These are phyloP conservation scores for Hippocampus mohnikei DNA, from an alignment of 2,113 vertebrate species.

Conservation along the genomic window DNA sequence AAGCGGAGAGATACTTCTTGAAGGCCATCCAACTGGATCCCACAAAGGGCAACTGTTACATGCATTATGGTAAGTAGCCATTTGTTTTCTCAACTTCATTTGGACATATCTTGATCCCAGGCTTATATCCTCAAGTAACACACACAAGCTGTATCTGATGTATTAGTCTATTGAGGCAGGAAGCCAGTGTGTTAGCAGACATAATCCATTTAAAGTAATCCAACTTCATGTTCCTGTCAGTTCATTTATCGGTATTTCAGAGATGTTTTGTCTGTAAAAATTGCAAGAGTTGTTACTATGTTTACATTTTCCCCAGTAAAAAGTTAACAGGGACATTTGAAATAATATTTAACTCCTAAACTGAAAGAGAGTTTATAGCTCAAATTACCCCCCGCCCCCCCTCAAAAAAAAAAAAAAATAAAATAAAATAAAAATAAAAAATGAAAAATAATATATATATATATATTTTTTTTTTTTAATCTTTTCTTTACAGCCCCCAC, in stretches of 20 bases:
- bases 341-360: neutral
- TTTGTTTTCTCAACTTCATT: constrained; percentile 4
- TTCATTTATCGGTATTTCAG: neutral
- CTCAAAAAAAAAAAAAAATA: too few relatives aligned
- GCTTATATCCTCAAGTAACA: constrained; percentile 6
- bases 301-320: neutral
- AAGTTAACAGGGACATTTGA: neutral
- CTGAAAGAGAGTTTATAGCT: too few relatives aligned
- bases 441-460: too few relatives aligned
- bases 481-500: too few relatives aligned
- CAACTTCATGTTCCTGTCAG: neutral
- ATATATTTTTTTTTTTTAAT: too few relatives aligned
- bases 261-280: too few relatives aligned
- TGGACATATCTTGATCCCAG: constrained; percentile 16
- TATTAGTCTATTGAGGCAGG: constrained; percentile 20
- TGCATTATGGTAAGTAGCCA: constrained; percentile 89
- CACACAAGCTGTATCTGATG: neutral
- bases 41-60: constrained; percentile 97
- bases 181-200: constrained; percentile 1
- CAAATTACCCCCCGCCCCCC: too few relatives aligned
- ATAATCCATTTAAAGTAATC: neutral
- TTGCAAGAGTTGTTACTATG: too few relatives aligned
- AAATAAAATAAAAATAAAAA: too few relatives aligned
- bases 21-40: constrained; percentile 96
- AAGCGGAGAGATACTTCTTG: constrained; percentile 93